Conservation (phyloP, 2,113 vertebrate genomes). For the Coptodon bakossiorum region DNA sequence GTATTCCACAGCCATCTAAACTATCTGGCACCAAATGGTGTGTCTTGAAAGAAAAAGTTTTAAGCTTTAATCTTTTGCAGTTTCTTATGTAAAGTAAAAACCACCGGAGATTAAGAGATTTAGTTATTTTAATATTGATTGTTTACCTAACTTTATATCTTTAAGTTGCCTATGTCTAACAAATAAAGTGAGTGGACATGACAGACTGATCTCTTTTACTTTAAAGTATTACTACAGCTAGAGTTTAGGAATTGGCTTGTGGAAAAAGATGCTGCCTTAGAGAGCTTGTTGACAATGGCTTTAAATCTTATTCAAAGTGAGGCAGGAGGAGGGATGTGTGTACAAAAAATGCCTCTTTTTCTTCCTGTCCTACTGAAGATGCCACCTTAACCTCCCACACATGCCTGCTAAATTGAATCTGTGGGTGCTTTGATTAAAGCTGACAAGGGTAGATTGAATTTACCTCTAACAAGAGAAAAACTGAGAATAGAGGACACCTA, state of each 20-base stretch:
- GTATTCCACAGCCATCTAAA: conserved; percentile 14
- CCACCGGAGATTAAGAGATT: conserved; percentile 7
- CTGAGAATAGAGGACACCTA: conserved; percentile 30
- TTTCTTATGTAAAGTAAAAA: not conserved
- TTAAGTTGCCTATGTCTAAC: not conserved
- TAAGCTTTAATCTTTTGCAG: not conserved
- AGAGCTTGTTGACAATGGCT: conserved; percentile 28
- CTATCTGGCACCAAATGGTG: conserved; percentile 1
- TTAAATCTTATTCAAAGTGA: conserved; percentile 22
- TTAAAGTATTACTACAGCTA: not conserved
- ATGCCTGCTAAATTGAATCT: conserved; percentile 62
- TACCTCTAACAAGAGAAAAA: conserved; percentile 63
- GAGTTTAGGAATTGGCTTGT: not conserved
- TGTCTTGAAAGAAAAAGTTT: conserved; percentile 22
- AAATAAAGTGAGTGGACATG: conserved; percentile 15
- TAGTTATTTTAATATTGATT: conserved; percentile 17
- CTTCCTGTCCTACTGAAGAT: conserved; percentile 42
- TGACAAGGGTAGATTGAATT: conserved; percentile 71
- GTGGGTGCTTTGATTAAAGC: conserved; percentile 68
- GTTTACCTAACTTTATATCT: not conserved
- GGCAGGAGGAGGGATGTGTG: not conserved
- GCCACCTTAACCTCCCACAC: conserved; percentile 56
- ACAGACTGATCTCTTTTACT: not conserved
- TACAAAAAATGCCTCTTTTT: conserved; percentile 28
- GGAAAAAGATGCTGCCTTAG: not conserved